These are phyloP conservation scores for Pocillopora meandrina DNA, from an alignment of 92 coral and sea anemone species.

Conservation along the genomic window DNA sequence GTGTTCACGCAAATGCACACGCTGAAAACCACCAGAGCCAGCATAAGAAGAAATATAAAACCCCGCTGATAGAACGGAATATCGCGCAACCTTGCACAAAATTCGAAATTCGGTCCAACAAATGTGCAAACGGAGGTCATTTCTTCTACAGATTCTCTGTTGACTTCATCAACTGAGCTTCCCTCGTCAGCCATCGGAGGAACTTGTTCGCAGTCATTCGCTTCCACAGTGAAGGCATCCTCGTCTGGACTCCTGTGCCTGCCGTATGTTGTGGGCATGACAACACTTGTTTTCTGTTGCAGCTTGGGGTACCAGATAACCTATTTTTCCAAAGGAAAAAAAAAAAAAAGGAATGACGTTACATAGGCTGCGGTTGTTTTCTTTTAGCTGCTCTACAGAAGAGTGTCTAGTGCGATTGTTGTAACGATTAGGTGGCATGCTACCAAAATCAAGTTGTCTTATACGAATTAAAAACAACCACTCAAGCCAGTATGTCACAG, in stretches of 20 bases:
- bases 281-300: conserved; percentile 16
- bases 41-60: conserved; percentile 13
- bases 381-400: neutral
- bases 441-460: too few relatives aligned
- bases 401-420: too few relatives aligned
- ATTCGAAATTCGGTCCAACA: conserved; percentile 25
- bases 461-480: too few relatives aligned
- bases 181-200: conserved; percentile 17
- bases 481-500: too few relatives aligned
- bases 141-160: conserved; percentile 46
- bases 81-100: conserved; percentile 25
- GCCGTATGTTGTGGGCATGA: conserved; percentile 28
- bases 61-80: conserved; percentile 36
- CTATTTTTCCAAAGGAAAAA: neutral
- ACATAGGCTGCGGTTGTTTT: neutral
- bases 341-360: neutral
- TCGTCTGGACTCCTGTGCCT: conserved; percentile 29
- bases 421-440: too few relatives aligned
- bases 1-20: conserved; percentile 38
- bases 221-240: conserved; percentile 37
- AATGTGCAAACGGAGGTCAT: conserved; percentile 41
- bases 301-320: conserved; percentile 58
- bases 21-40: conserved; percentile 22
- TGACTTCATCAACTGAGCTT: conserved; percentile 34
- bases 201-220: conserved; percentile 31